These are phyloP conservation scores for Agrochola lota DNA, from an alignment of 2,888 invertebrate genomes.

Conservation along the genomic window DNA sequence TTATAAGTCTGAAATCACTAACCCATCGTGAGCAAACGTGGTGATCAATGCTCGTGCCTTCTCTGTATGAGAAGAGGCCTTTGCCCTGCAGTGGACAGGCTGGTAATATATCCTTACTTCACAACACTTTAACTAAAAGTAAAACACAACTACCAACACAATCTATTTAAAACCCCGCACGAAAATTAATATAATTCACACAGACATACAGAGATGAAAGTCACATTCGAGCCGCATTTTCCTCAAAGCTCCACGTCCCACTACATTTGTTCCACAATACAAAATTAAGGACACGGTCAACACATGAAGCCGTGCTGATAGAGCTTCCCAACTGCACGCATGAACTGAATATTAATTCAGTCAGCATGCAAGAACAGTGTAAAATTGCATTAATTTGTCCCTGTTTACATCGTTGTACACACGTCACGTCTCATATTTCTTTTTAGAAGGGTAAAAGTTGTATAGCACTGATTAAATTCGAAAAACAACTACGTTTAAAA, in stretches of 20 bases:
- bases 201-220: slow-evolving; percentile 27
- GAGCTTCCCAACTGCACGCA: slow-evolving; percentile 53
- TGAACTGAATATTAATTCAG: slow-evolving; percentile 64
- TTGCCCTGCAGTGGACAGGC: too few species aligned
- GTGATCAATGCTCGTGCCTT: too few species aligned
- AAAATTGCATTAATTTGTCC: slow-evolving; percentile 67
- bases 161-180: slow-evolving; percentile 16
- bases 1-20: too few species aligned
- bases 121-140: neutral
- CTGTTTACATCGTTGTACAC: slow-evolving; percentile 52
- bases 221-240: slow-evolving; percentile 42
- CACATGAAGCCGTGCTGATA: slow-evolving; percentile 53
- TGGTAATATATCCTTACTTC: too few species aligned
- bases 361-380: slow-evolving; percentile 59
- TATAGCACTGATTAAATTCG: slow-evolving; percentile 18
- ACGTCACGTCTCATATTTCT: slow-evolving; percentile 13
- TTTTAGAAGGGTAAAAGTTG: slow-evolving; percentile 20
- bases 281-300: slow-evolving; percentile 62
- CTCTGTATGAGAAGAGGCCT: too few species aligned
- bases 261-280: slow-evolving; percentile 60
- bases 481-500: slow-evolving; percentile 6
- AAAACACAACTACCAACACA: slow-evolving; percentile 5
- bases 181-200: slow-evolving; percentile 43
- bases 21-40: too few species aligned
- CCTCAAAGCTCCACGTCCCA: slow-evolving; percentile 42